These are phyloP conservation scores for Eclectus roratus DNA, from an alignment of 2,113 vertebrate species.

Conservation along the genomic window DNA sequence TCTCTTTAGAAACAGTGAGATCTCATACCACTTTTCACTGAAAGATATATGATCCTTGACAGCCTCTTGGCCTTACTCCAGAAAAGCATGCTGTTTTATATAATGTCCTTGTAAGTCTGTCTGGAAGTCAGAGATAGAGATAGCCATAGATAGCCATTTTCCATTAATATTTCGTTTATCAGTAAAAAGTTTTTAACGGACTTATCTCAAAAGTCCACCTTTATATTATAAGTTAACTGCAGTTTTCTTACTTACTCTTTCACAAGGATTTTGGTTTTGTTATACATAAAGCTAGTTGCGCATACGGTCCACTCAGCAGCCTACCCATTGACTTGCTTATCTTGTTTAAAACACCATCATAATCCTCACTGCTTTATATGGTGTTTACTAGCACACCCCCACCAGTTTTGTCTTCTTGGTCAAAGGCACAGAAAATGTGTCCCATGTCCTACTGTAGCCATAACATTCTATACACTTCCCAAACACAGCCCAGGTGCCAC, in stretches of 20 bases:
- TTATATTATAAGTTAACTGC: background rate
- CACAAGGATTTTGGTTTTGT: background rate
- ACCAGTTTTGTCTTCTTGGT: background rate
- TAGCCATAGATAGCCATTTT: background rate
- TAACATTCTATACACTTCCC: background rate
- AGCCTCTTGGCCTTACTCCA: background rate
- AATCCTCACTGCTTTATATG: background rate
- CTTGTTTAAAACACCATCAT: background rate
- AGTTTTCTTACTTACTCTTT: background rate
- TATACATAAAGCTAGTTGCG: background rate
- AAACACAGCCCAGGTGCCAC: background rate
- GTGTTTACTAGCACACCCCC: background rate
- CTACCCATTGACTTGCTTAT: background rate
- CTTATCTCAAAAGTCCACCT: background rate
- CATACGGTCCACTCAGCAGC: background rate
- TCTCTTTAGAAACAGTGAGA: background rate
- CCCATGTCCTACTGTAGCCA: fast-evolving
- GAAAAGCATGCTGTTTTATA: background rate
- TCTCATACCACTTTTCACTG: background rate
- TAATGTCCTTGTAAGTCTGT: background rate
- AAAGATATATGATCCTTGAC: background rate
- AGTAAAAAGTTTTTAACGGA: background rate
- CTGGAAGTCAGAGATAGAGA: background rate
- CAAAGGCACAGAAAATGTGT: fast-evolving
- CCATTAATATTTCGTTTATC: background rate